Evolutionary conservation across 2,888 invertebrate species (phyloP), one percentile per base, ranked within the genome.

Genomic region (Sceliomorpha sp.): DNA sequence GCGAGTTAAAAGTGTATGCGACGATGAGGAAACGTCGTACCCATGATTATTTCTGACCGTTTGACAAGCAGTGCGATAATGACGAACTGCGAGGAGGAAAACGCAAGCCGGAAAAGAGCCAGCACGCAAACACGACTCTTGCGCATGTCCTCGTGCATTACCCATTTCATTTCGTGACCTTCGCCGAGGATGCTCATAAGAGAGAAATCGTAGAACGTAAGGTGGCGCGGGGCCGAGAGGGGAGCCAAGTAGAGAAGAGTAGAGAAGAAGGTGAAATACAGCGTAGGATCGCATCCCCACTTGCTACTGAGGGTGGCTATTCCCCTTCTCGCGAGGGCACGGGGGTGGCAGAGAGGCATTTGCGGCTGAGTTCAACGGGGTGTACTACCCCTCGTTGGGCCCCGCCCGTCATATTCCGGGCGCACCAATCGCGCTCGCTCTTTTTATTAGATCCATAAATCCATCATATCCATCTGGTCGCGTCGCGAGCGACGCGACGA

Each of bases 361-460:
- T 86, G 85, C 77, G 83, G 85, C 82, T 80, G 80, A 81, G 79
- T 78, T 78, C 71, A 84, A 81, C 81, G 82, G 82, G 84, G 81
- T 84, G 81, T 78, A 77, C 75, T 75, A 77, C 74, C 79, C 75
- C 74, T 72, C 58, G 75, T 66, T 69, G 73, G 77, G 86, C 85
- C 82, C 87, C 88, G 88, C 87, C 88, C 88, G 88, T 87, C 88
- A 88, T 88, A 88, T 85, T 86, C 85, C 82, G 72, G 76, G 78
- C 77, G 81, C 80, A 81, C 89, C 89, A 89, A 89, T 89, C 83
- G 85, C 81, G 79, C 78, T 75, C 73, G 79, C 73, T 77, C 85
- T 81, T 87, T 88, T 88, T 89, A 89, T 94, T 93, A 93, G 93
- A 93, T 93, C 93, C 93, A 94, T 94, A 94, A 94, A 94, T 94